Evolutionary conservation across 1,140 invertebrate genomes (phyloP), one percentile per base, ranked within the genome.

Genomic region (Drosophila miranda): DNA sequence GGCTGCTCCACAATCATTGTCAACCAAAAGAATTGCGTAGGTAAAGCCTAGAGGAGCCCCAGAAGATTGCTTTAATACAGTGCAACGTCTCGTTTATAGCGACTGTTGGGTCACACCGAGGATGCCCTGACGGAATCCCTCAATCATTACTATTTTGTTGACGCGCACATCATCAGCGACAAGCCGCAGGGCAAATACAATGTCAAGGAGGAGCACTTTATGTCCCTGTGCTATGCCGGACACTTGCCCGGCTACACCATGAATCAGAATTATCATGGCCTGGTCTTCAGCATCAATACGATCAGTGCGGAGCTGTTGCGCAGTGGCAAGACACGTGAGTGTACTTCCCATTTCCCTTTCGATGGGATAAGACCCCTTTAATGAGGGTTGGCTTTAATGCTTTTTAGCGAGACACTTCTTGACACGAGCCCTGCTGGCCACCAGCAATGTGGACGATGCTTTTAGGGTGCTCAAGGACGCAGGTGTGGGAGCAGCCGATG

Each of bases 221-320:
- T 94, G 3, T 96, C 96, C 0, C 91, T 97, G 1, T 96, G 96
- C 86, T 97, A 97, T 88, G 96, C 96, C 0, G 96, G 97, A n/a
- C 94, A 96, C 80, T 91, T 97, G 68, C 96, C 96, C 0, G 97
- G 97, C 0, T 97, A 97, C 83, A 97, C 96, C 2, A 97, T 97
- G 96, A 95, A 94, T 52, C 96, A 95, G 90, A 97, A 97, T 82
- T 93, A 95, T 58, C 95, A 97, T 73, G 96, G 96, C 0, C 91
- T 97, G 0, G 94, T 97, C 3, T 97, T 95, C 87, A 94, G 94
- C 43, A 95, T 98, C 53, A 98, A 97, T 86, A 96, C 96, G 0
- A 91, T 97, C 0, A 95, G 94, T 60, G 96, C 96, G 0, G 92
- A 93, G 56, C 90, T 92, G 1, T 90, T 96, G 6, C 92, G 93